Conservation (phyloP, 2,888 invertebrate genomes). For the Heliconius ethilla region DNA sequence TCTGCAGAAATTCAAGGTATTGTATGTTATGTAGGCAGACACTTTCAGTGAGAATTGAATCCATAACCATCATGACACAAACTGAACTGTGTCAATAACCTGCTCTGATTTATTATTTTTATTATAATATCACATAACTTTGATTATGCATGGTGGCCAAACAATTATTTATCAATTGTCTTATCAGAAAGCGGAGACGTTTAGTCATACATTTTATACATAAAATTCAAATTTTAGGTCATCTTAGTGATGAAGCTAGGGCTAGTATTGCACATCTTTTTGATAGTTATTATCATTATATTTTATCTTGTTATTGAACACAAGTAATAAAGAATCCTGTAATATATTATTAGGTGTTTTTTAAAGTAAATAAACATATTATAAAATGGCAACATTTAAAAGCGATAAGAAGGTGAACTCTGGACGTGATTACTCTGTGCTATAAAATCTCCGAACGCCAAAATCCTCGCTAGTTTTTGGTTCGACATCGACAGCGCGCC, state of each 20-base stretch:
- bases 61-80: background rate
- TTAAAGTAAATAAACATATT: background rate
- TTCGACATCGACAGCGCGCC: conserved; percentile 53
- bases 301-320: too few species aligned
- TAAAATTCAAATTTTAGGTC: too few species aligned
- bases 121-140: background rate
- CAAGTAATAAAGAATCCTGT: too few species aligned
- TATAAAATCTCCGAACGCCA: conserved; percentile 27
- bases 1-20: background rate
- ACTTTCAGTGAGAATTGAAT: background rate
- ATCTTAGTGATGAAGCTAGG: background rate
- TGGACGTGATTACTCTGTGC: conserved; percentile 6
- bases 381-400: conserved; percentile 11
- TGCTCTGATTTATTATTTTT: background rate
- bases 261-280: background rate
- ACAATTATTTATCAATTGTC: background rate
- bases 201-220: background rate
- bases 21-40: background rate
- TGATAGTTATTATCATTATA: too few species aligned
- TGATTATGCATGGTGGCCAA: background rate
- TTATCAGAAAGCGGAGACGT: background rate
- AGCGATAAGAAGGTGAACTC: conserved; percentile 7
- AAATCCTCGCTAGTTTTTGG: conserved; percentile 26
- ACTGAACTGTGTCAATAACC: background rate
- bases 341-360: too few species aligned